Percentiles rank a stretch among this genome's conserved stretches.
Conservation (phyloP, 2,113 vertebrate species). For the Strigops habroptila region DNA sequence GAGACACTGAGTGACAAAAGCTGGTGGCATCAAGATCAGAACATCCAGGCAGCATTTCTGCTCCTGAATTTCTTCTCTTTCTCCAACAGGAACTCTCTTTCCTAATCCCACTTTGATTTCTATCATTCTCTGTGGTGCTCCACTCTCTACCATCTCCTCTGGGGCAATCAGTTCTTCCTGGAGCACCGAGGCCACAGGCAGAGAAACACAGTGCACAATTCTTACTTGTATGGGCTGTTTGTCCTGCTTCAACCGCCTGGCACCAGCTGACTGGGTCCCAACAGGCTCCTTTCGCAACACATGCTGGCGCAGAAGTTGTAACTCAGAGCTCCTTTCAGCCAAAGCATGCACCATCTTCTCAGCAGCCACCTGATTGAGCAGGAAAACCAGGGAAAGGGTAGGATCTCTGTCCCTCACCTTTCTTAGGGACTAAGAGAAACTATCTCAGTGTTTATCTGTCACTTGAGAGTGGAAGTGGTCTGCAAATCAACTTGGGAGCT, state of each 20-base stretch:
- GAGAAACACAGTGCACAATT: neutral
- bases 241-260: slow-evolving; percentile 64
- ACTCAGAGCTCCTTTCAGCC: slow-evolving; percentile 76
- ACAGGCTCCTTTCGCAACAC: slow-evolving; percentile 67
- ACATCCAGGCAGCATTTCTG: neutral
- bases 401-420: neutral
- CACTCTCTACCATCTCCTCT: neutral
- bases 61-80: neutral
- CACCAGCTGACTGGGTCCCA: neutral
- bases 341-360: slow-evolving; percentile 78
- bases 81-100: neutral
- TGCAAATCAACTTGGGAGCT: neutral
- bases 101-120: neutral
- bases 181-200: neutral
- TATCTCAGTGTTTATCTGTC: neutral
- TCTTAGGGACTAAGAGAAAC: neutral
- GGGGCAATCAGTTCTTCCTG: neutral
- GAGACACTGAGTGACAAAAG: neutral
- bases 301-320: slow-evolving; percentile 82
- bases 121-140: neutral
- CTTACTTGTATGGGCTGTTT: slow-evolving; percentile 81
- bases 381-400: neutral
- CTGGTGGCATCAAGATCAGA: neutral
- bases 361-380: slow-evolving; percentile 69
- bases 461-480: neutral